Conservation (phyloP, 2,888 invertebrate genomes). For the Diarsia dahlii region DNA sequence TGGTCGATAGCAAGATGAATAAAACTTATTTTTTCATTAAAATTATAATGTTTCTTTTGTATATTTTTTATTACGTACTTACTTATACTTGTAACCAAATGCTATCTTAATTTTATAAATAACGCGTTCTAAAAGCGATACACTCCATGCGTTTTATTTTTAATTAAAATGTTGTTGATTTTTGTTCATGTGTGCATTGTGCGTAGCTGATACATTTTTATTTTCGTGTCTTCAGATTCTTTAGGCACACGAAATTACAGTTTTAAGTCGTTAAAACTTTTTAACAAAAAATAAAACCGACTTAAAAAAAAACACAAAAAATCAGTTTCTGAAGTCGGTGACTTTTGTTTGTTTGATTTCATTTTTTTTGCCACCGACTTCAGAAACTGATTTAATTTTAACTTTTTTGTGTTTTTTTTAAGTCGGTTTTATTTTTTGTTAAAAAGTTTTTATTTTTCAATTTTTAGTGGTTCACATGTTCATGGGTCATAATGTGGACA, state of each 20-base stretch:
- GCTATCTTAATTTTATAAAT: constrained; percentile 23
- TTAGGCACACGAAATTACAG: not conserved
- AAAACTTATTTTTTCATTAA: constrained; percentile 36
- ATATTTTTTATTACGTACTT: constrained; percentile 21
- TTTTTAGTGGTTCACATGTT: too few relatives aligned
- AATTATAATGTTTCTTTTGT: constrained; percentile 36
- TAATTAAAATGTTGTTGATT: constrained; percentile 24
- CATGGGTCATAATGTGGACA: too few relatives aligned
- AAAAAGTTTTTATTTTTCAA: too few relatives aligned
- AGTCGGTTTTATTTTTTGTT: too few relatives aligned
- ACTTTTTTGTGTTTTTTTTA: too few relatives aligned
- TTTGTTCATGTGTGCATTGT: constrained; percentile 21
- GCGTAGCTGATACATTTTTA: constrained; percentile 23
- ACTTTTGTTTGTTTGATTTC: too few relatives aligned
- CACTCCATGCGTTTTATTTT: constrained; percentile 32
- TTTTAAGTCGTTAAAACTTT: not conserved
- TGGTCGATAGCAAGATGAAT: constrained; percentile 40
- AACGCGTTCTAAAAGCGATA: constrained; percentile 12
- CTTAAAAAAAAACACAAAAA: too few relatives aligned
- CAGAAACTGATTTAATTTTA: too few relatives aligned
- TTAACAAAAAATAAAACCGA: too few relatives aligned
- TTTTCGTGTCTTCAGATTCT: constrained; percentile 17
- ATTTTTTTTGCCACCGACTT: too few relatives aligned
- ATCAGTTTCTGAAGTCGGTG: too few relatives aligned
- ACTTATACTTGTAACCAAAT: not conserved